Evolutionary conservation across 2,113 vertebrate species (phyloP).

Genomic region (Chionodraco myersi): DNA sequence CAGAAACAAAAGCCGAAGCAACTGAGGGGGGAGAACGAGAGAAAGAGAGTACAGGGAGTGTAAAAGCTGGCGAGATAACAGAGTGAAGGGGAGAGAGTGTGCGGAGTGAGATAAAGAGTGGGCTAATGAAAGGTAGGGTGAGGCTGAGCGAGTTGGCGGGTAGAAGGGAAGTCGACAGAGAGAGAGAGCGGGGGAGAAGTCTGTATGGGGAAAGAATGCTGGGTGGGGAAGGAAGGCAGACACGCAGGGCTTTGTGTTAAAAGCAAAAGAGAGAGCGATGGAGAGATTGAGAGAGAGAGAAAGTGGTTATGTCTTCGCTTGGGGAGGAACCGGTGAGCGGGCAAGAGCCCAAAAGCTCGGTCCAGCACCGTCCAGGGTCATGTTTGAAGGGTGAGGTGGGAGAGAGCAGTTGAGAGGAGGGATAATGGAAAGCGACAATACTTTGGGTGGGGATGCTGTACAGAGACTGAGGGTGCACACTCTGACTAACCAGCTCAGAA

Average conservation of each 20-base stretch:
- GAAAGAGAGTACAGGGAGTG: conserved; percentile 39
- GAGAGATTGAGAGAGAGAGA: conserved; percentile 42
- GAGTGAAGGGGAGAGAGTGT: conserved; percentile 54
- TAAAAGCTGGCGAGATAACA: conserved; percentile 64
- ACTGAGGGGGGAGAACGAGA: conserved; percentile 33
- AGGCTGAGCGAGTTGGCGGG: conserved; percentile 72
- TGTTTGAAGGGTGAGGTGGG: conserved; percentile 59
- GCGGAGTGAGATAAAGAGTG: conserved; percentile 74
- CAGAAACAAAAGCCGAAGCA: conserved; percentile 75
- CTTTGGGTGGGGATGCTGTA: conserved; percentile 63
- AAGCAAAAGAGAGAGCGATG: conserved; percentile 73
- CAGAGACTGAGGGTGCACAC: conserved; percentile 51
- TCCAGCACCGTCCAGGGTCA: conserved; percentile 52
- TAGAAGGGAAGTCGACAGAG: conserved; percentile 72
- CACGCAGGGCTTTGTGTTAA: conserved; percentile 87
- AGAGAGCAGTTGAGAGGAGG: conserved; percentile 42
- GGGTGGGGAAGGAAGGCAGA: conserved; percentile 91
- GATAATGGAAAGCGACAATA: conserved; percentile 69
- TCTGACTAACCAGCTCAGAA: conserved; percentile 50
- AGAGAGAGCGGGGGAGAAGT: conserved; percentile 77
- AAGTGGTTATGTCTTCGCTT: conserved; percentile 62
- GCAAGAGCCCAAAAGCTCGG: conserved; percentile 53
- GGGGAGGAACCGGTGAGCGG: conserved; percentile 63
- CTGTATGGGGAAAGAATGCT: conserved; percentile 90
- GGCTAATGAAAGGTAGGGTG: conserved; percentile 80